Evolutionary conservation across 2,888 invertebrate genomes (phyloP), one percentile per base, ranked within the genome.

Genomic region (Dendrolimus houi): DNA sequence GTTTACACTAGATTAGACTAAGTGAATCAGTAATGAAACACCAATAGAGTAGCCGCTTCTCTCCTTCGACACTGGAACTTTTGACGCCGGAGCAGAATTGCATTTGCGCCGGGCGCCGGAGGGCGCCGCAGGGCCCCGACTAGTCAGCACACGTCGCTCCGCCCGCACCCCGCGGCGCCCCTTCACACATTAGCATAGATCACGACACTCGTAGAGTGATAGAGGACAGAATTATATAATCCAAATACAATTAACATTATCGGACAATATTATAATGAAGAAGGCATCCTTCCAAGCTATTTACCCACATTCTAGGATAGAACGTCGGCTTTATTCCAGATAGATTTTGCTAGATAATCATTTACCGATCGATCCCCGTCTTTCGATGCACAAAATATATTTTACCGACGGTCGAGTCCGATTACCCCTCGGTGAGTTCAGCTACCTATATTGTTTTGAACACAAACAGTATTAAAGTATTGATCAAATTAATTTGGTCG

Each of bases 11-110:
- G 87, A 77, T 81, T 91, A 91, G 91, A 83, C 79, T 91, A 91
- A 91, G 91, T 74, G 84, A 87, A 85, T 83, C 89, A 86, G 87
- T 88, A 86, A 87, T 79, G 84, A 83, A 83, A 91, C 91, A 91
- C 91, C 91, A 90, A 88, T 90, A 91, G 89, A 77, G 87, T 91
- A 90, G 90, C 90, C 88, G 91, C 90, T 88, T 90, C 84, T 86
- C 84, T 85, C 87, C 85, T 79, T 84, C 85, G 87, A 84, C 87
- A 86, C 87, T 68, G 75, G 77, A 79, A 81, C 79, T 82, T 82
- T 84, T 79, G 85, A 81, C 81, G 87, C 84, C 86, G 87, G 81
- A 80, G 84, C 83, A 79, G 83, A 74, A 73, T 66, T 69, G 72
- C 66, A 59, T 63, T 62, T 64, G 71, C 65, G 64, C 65, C 67